Base-by-base conservation (phyloP, 2,797 vertebrate genomes). In the Phoeniculus purpureus region DNA sequence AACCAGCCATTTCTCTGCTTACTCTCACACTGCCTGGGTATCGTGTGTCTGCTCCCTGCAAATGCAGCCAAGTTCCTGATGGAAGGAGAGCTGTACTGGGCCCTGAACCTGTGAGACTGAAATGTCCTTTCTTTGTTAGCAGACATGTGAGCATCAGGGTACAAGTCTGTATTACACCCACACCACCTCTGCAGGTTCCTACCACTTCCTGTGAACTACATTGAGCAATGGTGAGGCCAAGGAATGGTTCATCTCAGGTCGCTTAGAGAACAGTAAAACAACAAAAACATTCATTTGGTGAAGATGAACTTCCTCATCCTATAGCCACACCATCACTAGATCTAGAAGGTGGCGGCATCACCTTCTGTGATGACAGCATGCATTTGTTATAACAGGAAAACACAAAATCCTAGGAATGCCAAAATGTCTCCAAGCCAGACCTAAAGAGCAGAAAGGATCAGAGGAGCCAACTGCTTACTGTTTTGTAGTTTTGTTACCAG, bases 201-300 rank as follows among this genome's bases (percentile, higher is more conserved):
- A n/a, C 47, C 48, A 27, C 23, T 76, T 68, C 32, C 43, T 3
- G 0, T 4, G 5, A 48, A 26, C 10, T 66, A 31, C 4, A 1
- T 8, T 13, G 37, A 72, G 15, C 25, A 37, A 55, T 0, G 3
- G 8, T 10, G 26, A 1, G 3, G 51, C 54, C 40, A 27, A 79
- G 73, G 22, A 26, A 48, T 23, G 27, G 20, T 48, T 87, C 60
- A 76, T 19, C 18, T 55, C 48, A 8, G 40, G 25, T 23, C 62
- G 37, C 8, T 55, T 48, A 10, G 23, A 22, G 13, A 31, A 81
- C 9, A 50, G 52, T 48, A 72, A 67, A 34, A 16, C 12, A 79
- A 74, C 10, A 32, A 7, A 77, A 47, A 4, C 73, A 31, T 22
- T 61, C 12, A 6, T 25, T 31, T 1, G 2, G 31, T 4, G 0